phyloP scores from a whole-genome alignment of 1,140 invertebrate genomes.

The Lucilia cuprina region DNA sequence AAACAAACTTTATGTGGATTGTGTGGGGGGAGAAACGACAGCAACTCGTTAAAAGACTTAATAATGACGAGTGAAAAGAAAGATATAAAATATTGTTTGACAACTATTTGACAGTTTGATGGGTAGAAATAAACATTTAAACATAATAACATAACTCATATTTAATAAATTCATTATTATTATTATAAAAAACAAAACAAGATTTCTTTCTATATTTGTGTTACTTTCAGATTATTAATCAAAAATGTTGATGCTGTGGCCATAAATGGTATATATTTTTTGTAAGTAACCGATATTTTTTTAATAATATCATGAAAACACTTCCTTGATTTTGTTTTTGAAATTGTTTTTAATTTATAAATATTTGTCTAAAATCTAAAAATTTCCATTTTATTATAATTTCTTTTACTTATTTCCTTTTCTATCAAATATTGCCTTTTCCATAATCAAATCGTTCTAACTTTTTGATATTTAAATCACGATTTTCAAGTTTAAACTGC shows the following conservation, averaged over 20 bases:
- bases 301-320: too few species aligned
- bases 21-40: not conserved
- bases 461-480: constrained; percentile 33
- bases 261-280: too few species aligned
- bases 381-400: not conserved
- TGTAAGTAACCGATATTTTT: too few species aligned
- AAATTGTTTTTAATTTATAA: not conserved
- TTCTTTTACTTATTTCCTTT: not conserved
- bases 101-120: constrained; percentile 2
- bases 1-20: not conserved
- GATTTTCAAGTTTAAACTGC: constrained; percentile 26
- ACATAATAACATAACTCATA: too few species aligned
- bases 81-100: not conserved
- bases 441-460: constrained; percentile 19
- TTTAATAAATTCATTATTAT: too few species aligned
- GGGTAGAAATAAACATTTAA: not conserved
- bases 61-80: not conserved
- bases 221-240: too few species aligned
- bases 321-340: too few species aligned
- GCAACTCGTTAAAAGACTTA: not conserved
- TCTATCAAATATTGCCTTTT: constrained; percentile 15
- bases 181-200: too few species aligned
- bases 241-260: too few species aligned
- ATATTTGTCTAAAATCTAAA: too few species aligned
- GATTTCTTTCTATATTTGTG: not conserved